Evolutionary conservation across 2,113 vertebrate genomes (phyloP).

Genomic region (Plotosus lineatus): DNA sequence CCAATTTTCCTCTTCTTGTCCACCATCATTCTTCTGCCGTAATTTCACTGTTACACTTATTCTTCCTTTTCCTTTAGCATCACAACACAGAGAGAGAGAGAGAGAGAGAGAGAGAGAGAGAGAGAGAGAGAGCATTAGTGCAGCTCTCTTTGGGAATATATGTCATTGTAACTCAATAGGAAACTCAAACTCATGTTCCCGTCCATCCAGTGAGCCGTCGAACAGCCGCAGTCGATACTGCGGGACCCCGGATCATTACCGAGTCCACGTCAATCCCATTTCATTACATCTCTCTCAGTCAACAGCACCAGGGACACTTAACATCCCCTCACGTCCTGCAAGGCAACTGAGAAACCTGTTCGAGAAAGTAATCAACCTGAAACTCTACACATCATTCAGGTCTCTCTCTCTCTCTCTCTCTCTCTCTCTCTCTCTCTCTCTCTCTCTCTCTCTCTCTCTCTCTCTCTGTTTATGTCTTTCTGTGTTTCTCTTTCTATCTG

Average conservation of each 20-base stretch:
- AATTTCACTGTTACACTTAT: not conserved
- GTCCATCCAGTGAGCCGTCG: slow-evolving; percentile 14
- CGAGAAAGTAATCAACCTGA: not conserved
- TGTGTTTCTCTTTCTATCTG: not conserved
- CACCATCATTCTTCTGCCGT: not conserved
- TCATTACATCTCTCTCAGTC: not conserved
- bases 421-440: not conserved
- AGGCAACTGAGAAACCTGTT: not conserved
- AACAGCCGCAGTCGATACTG: slow-evolving; percentile 27
- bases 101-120: not conserved
- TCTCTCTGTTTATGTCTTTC: not conserved
- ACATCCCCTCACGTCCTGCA: not conserved
- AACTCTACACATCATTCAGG: not conserved
- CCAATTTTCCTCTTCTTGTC: not conserved
- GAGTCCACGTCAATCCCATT: not conserved
- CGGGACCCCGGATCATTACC: slow-evolving; percentile 5
- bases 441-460: not conserved
- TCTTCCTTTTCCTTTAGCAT: not conserved
- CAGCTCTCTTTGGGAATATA: slow-evolving; percentile 33
- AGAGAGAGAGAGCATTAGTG: slow-evolving; percentile 16
- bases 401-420: not conserved
- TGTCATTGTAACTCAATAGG: slow-evolving; percentile 45
- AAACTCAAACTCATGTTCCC: slow-evolving; percentile 22
- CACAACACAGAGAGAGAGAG: not conserved
- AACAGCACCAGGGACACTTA: not conserved